Evolutionary conservation across 2,888 invertebrate genomes (phyloP).

Genomic region (Aphidoletes aphidimyza): DNA sequence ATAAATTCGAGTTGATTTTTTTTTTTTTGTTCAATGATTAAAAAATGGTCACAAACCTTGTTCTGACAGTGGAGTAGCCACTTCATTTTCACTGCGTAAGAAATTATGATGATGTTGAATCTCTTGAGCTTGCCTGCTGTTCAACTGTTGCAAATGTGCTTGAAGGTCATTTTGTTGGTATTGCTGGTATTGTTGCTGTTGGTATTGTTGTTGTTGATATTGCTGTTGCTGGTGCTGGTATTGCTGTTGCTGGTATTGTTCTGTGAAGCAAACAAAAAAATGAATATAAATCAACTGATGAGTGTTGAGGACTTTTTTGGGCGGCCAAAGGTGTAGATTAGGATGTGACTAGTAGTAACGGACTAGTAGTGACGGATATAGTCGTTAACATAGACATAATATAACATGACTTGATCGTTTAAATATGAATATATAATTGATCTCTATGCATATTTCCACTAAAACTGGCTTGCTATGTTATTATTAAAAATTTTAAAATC

Average conservation of each 20-base stretch:
- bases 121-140: background rate
- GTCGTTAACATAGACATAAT: no score
- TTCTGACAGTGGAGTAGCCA: background rate
- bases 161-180: conserved; percentile 33
- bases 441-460: no score
- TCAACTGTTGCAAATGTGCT: background rate
- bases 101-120: conserved; percentile 53
- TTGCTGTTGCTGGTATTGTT: conserved; percentile 27
- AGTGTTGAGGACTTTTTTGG: no score
- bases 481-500: no score
- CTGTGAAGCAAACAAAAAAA: no score
- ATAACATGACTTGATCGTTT: no score
- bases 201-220: background rate
- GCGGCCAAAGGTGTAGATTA: no score
- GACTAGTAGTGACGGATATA: no score
- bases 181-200: conserved; percentile 31
- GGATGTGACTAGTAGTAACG: no score
- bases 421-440: no score
- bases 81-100: conserved; percentile 18
- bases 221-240: conserved; percentile 2
- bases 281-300: background rate
- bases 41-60: background rate
- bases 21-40: background rate
- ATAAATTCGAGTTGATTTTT: no score
- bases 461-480: no score